phyloP scores from a whole-genome alignment of 2,797 vertebrate genomes.

The Echeneis naucrates region DNA sequence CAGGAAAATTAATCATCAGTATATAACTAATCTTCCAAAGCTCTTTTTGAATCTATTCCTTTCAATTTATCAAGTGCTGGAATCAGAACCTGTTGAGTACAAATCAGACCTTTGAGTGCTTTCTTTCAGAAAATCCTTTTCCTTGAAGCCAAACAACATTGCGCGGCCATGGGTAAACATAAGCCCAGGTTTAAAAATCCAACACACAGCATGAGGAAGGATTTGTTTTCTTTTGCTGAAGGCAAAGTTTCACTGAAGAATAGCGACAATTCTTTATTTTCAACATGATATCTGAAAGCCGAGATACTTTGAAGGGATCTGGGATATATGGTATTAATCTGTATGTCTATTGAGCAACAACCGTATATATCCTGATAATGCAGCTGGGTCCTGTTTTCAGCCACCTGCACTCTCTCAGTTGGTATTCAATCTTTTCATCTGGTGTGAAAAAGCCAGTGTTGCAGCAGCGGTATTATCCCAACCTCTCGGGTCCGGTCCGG shows the following conservation, averaged over 20 bases:
- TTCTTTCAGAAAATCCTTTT: neutral
- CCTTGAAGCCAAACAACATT: neutral
- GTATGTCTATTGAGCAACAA: neutral
- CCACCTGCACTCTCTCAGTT: slow-evolving; percentile 38
- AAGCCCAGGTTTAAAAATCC: neutral
- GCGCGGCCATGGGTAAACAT: neutral
- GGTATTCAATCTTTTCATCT: slow-evolving; percentile 65
- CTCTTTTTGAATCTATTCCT: neutral
- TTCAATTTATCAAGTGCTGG: neutral
- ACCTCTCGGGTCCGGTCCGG: slow-evolving; percentile 56
- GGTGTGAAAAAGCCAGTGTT: slow-evolving; percentile 49
- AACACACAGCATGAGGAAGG: neutral
- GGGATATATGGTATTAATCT: no score
- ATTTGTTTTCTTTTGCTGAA: neutral
- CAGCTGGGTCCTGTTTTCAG: slow-evolving; percentile 20
- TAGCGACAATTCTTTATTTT: neutral
- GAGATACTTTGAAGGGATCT: neutral
- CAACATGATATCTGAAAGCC: neutral
- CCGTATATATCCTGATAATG: neutral
- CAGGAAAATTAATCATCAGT: no score
- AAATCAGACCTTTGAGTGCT: neutral
- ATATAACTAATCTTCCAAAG: no score
- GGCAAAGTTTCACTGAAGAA: neutral
- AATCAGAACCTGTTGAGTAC: no score
- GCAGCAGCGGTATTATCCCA: slow-evolving; percentile 55